Evolutionary conservation across 2,888 invertebrate species (phyloP).

Genomic region (Phaonia tiefii): DNA sequence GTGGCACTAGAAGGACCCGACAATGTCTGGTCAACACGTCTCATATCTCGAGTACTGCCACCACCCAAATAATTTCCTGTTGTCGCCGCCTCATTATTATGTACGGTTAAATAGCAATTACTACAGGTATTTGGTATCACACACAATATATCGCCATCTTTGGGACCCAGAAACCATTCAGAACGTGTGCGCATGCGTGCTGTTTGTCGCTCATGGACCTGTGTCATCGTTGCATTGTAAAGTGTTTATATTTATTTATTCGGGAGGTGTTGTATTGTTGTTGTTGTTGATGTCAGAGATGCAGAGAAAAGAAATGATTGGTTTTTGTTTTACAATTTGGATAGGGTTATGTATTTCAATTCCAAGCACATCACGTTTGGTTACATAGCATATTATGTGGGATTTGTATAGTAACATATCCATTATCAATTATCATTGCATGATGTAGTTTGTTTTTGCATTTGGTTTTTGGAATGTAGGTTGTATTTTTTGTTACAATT

Average conservation of each 20-base stretch:
- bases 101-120: conserved; percentile 74
- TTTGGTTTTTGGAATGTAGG: conserved; percentile 60
- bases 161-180: conserved; percentile 93
- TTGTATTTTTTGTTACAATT: conserved; percentile 47
- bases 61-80: conserved; percentile 73
- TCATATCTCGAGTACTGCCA: conserved; percentile 73
- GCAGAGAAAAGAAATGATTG: conserved; percentile 55
- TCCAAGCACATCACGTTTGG: conserved; percentile 64
- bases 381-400: conserved; percentile 34
- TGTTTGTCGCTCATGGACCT: conserved; percentile 98
- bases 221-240: conserved; percentile 63
- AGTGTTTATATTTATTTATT: conserved; percentile 54
- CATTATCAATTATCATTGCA: conserved; percentile 56
- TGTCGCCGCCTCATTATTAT: conserved; percentile 45
- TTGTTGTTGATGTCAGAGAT: conserved; percentile 69
- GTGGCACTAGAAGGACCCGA: conserved; percentile 27
- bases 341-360: conserved; percentile 22
- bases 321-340: conserved; percentile 35
- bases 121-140: conserved; percentile 77
- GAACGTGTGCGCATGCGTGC: conserved; percentile 98
- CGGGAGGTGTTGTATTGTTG: conserved; percentile 1
- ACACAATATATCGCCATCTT: conserved; percentile 74
- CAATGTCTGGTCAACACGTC: conserved; percentile 64
- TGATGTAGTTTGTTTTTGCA: conserved; percentile 46
- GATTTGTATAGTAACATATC: conserved; percentile 43